Evolutionary conservation across 2,888 invertebrate species (phyloP).

Genomic region (Drosophila nr. perissopoda): DNA sequence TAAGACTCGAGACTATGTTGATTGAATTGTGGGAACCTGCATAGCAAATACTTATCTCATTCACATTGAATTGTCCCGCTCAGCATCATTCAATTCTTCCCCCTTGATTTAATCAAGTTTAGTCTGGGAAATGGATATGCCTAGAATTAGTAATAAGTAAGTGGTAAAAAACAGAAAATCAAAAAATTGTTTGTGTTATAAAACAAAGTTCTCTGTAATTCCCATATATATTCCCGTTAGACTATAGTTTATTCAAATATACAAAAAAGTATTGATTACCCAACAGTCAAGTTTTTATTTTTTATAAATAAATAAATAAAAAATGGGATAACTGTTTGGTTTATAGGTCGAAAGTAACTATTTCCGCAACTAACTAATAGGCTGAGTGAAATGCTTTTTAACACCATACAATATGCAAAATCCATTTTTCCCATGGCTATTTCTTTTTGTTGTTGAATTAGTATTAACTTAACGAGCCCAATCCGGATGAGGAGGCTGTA

Average conservation of each 20-base stretch:
- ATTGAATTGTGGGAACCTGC: conserved; percentile 23
- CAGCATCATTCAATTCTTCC: conserved; percentile 7
- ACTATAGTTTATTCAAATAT: neutral
- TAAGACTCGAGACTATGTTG: neutral
- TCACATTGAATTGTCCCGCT: conserved; percentile 3
- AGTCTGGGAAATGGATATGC: conserved; percentile 33
- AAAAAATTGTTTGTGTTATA: neutral
- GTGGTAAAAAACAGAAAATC: neutral
- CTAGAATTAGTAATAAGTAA: conserved; percentile 6
- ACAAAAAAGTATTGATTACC: neutral
- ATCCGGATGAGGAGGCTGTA: neutral
- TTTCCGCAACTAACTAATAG: neutral
- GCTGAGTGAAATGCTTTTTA: neutral
- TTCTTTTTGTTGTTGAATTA: conserved; percentile 2
- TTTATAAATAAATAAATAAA: neutral
- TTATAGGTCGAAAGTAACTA: neutral
- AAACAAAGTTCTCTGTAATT: neutral
- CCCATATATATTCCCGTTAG: neutral
- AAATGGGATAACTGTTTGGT: neutral
- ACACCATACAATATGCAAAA: neutral
- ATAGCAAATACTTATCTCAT: conserved; percentile 4
- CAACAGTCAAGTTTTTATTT: too few relatives aligned
- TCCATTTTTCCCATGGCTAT: neutral
- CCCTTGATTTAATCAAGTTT: conserved; percentile 3
- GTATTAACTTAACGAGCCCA: conserved; percentile 2